Base-by-base conservation (phyloP, 2,113 vertebrate species). In the Ictalurus furcatus region DNA sequence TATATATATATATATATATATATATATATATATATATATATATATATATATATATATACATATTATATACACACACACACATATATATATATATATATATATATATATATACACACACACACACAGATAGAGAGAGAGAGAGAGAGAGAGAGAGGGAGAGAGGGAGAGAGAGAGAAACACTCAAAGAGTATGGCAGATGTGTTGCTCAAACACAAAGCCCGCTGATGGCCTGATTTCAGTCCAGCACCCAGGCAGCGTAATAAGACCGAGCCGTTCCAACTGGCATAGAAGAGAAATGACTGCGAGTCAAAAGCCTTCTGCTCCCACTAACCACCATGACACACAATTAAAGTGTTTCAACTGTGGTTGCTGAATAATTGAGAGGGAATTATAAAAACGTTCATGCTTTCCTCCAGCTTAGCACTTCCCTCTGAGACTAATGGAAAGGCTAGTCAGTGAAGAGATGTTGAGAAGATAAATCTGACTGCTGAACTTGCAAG, bases 281-380 rank as follows among this genome's bases (percentile, higher is more conserved):
- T 89, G 87, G 81, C 71, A 86, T 1, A 63, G 34, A 89, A 58
- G 40, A 69, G 54, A 54, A 74, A 23, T 34, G 69, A 34, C 17
- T 9, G 3, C 52, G 69, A 90, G 71, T 61, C 34, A 37, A 61
- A 11, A n/a, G 74, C 52, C 56, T 83, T 30, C 44, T 81, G 78
- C 73, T 83, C 85, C 69, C 61, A 84, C 78, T 90, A 82, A 59
- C 67, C 74, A 56, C 78, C 52, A 84, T 44, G 40, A 80, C 63
- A 84, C 76, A 84, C 83, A 88, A 92, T 90, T 84, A 79, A 37
- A 61, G 59, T 16, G 4, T 79, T 82, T 73, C 30, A 85, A 82
- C 40, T 44, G 59, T 11, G 56, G 40, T 44, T 67, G 59, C 63
- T 82, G 88, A 78, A 79, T 67, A 37, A 85, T 79, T 89, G 58